These are phyloP conservation scores for Cyanoramphus novaezelandiae DNA, from an alignment of 2,113 vertebrate species.

Conservation along the genomic window DNA sequence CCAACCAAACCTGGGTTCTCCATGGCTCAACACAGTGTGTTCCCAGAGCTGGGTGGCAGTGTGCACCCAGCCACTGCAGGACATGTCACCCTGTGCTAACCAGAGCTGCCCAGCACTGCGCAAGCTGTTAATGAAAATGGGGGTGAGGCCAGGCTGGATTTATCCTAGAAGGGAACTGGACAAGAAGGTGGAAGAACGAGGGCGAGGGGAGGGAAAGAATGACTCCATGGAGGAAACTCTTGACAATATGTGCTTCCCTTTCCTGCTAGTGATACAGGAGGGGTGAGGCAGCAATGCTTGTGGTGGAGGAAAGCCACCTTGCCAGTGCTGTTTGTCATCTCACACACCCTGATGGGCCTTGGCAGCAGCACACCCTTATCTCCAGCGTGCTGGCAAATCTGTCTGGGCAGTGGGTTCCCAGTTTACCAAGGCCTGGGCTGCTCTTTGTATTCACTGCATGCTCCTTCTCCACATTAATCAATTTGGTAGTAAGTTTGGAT, in stretches of 20 bases:
- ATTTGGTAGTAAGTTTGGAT: not conserved
- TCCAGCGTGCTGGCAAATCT: not conserved
- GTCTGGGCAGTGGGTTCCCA: not conserved
- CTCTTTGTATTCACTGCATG: not conserved
- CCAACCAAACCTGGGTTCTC: not conserved
- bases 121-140: not conserved
- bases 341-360: not conserved
- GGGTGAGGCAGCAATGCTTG: not conserved
- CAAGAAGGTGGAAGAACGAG: not conserved
- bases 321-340: not conserved
- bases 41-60: not conserved
- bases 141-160: not conserved
- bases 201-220: not conserved
- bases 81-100: not conserved
- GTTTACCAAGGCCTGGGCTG: not conserved
- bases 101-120: not conserved
- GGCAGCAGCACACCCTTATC: constrained; percentile 3
- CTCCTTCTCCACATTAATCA: not conserved
- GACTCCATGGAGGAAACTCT: not conserved
- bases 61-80: not conserved
- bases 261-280: not conserved
- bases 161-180: not conserved
- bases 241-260: constrained; percentile 21
- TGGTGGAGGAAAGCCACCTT: not conserved
- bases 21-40: not conserved